Evolutionary conservation across 1,140 invertebrate species (phyloP), one percentile per base, ranked within the genome.

Genomic region (Bilobella aurantiaca): DNA sequence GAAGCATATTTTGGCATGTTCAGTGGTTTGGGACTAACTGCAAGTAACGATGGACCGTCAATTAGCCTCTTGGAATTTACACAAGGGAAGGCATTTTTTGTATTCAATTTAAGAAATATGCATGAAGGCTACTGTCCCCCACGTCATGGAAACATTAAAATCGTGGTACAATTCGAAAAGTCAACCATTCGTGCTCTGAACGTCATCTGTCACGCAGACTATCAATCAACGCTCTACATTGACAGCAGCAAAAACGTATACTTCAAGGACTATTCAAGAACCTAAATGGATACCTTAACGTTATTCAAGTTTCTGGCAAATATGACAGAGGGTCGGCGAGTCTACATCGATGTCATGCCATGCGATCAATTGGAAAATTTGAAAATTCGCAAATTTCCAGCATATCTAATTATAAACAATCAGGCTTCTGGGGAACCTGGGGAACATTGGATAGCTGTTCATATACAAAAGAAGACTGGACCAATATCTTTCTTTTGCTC

Each of bases 71-170:
- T 31, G 3, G 46, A 62, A 3, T 65, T 58, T 58, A 46, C 8
- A 23, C 58, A 37, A 2, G 31, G 30, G n/a, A 53, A 67, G 32
- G 57, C 47, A 1, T 62, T 67, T 8, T 64, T 64, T 47, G 49
- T 60, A 23, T 64, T 64, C 42, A 37, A 64, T 37, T 47, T 64
- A 32, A 29, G 25, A 62, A n/a, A 62, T 37, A 60, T 63, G 31
- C 31, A n/a, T 31, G 61, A 47, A 31, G 29, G 21, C 62, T 60
- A 23, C 18, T 47, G 1, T 34, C 49, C 37, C 62, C 37, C 34
- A 58, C 42, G 32, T n/a, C 60, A 66, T 27, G 65, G 29, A 63
- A 60, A n/a, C 47, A 23, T 69, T 46, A 62, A 30, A 60, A 49
- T 63, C 30, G 49, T 34, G 58, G 28, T 67, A 12, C n/a, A 46